A percentile compares a stretch with the other conserved stretches of the same genome.
Evolutionary conservation across 2,113 vertebrate species (phyloP).

Genomic region (Sceloporus undulatus): DNA sequence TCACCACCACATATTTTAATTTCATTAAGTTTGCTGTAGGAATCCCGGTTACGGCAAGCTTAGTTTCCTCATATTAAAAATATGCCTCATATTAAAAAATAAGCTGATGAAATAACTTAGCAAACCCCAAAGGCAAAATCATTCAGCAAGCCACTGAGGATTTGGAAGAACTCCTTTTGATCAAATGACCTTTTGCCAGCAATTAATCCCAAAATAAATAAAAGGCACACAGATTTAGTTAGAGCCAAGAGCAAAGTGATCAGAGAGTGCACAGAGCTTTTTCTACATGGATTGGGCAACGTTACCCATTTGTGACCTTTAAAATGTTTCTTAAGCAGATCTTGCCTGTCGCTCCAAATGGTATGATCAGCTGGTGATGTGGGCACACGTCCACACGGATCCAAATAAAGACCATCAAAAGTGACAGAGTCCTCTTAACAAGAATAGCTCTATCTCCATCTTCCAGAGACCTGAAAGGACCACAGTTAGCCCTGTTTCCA

Average conservation of each 20-base stretch:
- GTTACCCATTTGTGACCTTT: slow-evolving; percentile 42
- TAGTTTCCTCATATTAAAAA: slow-evolving; percentile 38
- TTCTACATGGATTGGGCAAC: background rate
- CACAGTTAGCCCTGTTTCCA: background rate
- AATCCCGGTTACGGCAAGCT: slow-evolving; percentile 36
- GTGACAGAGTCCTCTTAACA: slow-evolving; percentile 14
- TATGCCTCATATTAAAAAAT: no score
- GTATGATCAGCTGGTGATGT: slow-evolving; percentile 11
- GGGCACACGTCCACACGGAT: slow-evolving; percentile 24
- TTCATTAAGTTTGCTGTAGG: background rate
- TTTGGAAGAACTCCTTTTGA: slow-evolving; percentile 40
- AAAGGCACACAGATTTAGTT: background rate
- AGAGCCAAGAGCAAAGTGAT: background rate
- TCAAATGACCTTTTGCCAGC: slow-evolving; percentile 39
- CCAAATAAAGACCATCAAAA: slow-evolving; percentile 20
- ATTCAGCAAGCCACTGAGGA: slow-evolving; percentile 20
- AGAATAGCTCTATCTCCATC: background rate
- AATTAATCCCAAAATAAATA: slow-evolving; percentile 37
- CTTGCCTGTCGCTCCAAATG: slow-evolving; percentile 39
- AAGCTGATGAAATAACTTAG: background rate
- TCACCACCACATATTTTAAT: background rate
- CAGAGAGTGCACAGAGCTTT: background rate
- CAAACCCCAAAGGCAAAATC: slow-evolving; percentile 32
- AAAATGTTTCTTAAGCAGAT: slow-evolving; percentile 26
- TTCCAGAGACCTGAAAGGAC: background rate